Conservation (phyloP, 2,888 invertebrate species). For the Drosophila pseudotakahashii region DNA sequence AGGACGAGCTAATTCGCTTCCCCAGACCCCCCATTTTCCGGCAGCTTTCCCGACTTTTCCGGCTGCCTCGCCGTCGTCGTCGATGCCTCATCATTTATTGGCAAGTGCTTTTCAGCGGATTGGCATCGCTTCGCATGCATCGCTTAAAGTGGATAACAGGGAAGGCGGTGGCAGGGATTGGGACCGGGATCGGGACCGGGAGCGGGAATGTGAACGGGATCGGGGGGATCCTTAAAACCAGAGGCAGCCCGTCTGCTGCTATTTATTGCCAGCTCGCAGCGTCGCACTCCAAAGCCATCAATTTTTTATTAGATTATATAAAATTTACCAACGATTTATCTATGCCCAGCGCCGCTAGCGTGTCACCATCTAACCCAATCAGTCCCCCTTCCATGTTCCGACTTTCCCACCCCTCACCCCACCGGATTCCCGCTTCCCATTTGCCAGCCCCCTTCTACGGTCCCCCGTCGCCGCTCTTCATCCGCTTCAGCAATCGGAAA, state of each 20-base stretch:
- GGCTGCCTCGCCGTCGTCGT: conserved; percentile 6
- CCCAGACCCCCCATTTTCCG: conserved; percentile 21
- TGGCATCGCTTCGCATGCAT: conserved; percentile 57
- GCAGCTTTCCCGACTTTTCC: conserved; percentile 12
- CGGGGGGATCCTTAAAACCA: conserved; percentile 20
- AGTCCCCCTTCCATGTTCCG: background rate
- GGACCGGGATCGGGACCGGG: background rate
- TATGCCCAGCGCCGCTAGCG: conserved; percentile 55
- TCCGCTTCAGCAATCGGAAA: conserved; percentile 43
- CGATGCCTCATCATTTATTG: conserved; percentile 76
- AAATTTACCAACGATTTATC: conserved; percentile 80
- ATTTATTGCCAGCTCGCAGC: conserved; percentile 66
- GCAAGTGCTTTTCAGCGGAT: conserved; percentile 75
- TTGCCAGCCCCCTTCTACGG: background rate
- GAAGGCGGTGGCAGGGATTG: conserved; percentile 6
- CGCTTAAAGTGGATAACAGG: conserved; percentile 44
- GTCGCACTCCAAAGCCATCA: conserved; percentile 71
- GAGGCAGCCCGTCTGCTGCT: conserved; percentile 52
- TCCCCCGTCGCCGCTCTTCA: conserved; percentile 12
- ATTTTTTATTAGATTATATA: conserved; percentile 81
- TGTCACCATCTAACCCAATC: conserved; percentile 16
- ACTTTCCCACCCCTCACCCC: background rate
- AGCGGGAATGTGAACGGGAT: no score
- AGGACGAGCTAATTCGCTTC: conserved; percentile 58
- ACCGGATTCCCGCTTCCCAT: background rate